Conservation (phyloP, 2,113 vertebrate species). For the Rhynchomys soricoides region DNA sequence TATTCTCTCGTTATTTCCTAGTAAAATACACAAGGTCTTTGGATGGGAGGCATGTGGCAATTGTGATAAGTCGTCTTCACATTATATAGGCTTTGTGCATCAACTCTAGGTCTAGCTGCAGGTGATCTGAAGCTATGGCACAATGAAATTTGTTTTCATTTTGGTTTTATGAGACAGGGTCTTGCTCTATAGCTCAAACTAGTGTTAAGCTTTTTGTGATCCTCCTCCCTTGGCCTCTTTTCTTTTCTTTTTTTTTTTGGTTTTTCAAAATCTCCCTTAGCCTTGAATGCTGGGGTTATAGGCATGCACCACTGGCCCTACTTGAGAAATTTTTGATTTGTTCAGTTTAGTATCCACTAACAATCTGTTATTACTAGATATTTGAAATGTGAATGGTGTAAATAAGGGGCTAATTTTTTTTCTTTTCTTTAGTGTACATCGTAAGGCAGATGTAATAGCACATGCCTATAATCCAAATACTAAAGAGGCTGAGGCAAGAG, state of each 20-base stretch:
- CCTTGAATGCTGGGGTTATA: background rate
- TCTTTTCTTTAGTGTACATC: background rate
- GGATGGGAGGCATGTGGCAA: background rate
- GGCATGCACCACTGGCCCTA: background rate
- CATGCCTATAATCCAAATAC: background rate
- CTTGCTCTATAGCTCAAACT: background rate
- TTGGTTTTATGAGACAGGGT: background rate
- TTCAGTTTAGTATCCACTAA: background rate
- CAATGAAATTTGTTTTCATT: background rate
- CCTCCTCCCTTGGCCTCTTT: background rate
- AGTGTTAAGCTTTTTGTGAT: background rate
- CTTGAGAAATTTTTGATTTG: background rate
- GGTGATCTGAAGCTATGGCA: background rate
- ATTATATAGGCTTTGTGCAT: background rate
- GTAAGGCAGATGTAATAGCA: background rate
- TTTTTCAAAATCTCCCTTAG: no score
- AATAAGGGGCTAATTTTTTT: background rate
- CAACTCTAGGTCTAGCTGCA: background rate
- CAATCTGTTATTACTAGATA: background rate
- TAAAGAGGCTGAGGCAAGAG: background rate
- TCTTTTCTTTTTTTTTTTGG: no score
- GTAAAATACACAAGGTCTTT: background rate
- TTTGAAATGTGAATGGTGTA: constrained; percentile 30
- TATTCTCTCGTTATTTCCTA: constrained; percentile 29
- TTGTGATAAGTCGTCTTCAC: background rate